A percentile compares a stretch with the other conserved stretches of the same genome.
Conservation (phyloP, 2,888 invertebrate genomes). For the Trisateles emortualis region DNA sequence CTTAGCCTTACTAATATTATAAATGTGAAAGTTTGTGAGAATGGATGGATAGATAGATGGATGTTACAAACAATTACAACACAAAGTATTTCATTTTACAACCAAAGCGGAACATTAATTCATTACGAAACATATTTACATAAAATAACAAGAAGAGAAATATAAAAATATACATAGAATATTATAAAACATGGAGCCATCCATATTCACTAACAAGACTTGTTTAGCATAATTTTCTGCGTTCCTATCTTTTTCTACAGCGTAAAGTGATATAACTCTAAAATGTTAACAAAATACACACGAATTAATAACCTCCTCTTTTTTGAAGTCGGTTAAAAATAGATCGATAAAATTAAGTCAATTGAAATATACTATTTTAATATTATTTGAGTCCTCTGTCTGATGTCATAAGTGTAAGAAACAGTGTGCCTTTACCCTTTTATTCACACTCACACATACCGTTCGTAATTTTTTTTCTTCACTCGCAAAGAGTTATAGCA, state of each 20-base stretch:
- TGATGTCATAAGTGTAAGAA: too few species aligned
- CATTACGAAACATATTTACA: constrained; percentile 38
- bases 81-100: constrained; percentile 28
- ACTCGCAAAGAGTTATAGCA: too few species aligned
- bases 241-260: neutral
- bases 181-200: constrained; percentile 39
- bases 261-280: neutral
- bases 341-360: too few species aligned
- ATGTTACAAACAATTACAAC: constrained; percentile 19
- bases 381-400: too few species aligned
- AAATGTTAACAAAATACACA: neutral
- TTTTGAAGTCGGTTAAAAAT: too few species aligned
- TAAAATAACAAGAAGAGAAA: constrained; percentile 41
- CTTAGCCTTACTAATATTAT: too few species aligned
- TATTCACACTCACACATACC: too few species aligned
- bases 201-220: constrained; percentile 50
- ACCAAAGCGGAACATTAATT: constrained; percentile 39
- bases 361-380: too few species aligned
- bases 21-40: too few species aligned
- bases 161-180: constrained; percentile 45
- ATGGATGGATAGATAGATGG: constrained; percentile 31
- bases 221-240: constrained; percentile 56
- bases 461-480: too few species aligned
- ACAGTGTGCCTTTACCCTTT: too few species aligned
- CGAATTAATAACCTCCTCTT: too few species aligned